Percentiles rank a stretch among this genome's conserved stretches.
These are phyloP conservation scores for Pteria penguin DNA, from an alignment of 2,888 invertebrate species.

Conservation along the genomic window DNA sequence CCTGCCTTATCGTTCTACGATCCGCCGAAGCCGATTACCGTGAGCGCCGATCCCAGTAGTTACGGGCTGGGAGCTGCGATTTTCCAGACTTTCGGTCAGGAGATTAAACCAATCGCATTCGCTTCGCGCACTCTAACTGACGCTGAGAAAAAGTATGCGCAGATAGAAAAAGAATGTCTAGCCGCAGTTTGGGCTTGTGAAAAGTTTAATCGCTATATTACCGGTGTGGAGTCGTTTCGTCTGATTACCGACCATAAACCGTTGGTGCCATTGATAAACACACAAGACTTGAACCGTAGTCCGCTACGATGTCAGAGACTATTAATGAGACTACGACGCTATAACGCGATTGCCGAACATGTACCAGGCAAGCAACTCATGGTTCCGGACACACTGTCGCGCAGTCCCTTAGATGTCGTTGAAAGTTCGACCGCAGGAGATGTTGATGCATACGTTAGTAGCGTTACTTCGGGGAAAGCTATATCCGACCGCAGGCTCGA, in stretches of 20 bases:
- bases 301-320: conserved; percentile 51
- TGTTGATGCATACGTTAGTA: conserved; percentile 26
- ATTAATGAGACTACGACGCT: conserved; percentile 44
- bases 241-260: too few relatives aligned
- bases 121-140: too few relatives aligned
- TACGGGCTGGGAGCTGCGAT: too few relatives aligned
- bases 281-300: conserved; percentile 36
- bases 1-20: too few relatives aligned
- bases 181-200: too few relatives aligned
- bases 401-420: conserved; percentile 17
- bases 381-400: conserved; percentile 50
- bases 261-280: too few relatives aligned
- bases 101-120: conserved; percentile 11
- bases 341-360: conserved; percentile 25
- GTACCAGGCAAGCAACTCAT: conserved; percentile 49
- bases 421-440: conserved; percentile 24
- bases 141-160: too few relatives aligned
- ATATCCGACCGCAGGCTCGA: conserved; percentile 22
- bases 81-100: background rate
- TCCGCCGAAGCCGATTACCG: too few relatives aligned
- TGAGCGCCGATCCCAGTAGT: too few relatives aligned
- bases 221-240: too few relatives aligned
- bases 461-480: background rate
- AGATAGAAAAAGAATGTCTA: too few relatives aligned
- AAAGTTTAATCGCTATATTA: too few relatives aligned